These are phyloP conservation scores for Drosophila mimica DNA, from an alignment of 2,888 invertebrate genomes.

Conservation along the genomic window DNA sequence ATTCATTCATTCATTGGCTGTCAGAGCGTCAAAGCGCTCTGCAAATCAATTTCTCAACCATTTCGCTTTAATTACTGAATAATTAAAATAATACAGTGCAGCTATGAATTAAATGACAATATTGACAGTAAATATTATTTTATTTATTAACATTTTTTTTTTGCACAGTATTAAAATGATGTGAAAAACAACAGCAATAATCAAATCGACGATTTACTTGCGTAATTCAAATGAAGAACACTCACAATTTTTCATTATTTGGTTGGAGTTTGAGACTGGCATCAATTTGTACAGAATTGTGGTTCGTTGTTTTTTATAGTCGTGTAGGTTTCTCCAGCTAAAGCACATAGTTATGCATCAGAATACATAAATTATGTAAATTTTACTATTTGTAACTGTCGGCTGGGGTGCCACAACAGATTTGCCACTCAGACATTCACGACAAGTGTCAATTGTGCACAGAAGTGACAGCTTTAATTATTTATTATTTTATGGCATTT, in stretches of 20 bases:
- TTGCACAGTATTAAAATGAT: neutral
- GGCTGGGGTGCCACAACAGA: neutral
- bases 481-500: conserved; percentile 27
- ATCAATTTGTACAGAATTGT: conserved; percentile 12
- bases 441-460: conserved; percentile 24
- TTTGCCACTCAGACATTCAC: neutral
- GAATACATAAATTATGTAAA: conserved; percentile 46
- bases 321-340: neutral
- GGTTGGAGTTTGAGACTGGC: neutral
- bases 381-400: conserved; percentile 20
- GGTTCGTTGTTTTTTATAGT: neutral
- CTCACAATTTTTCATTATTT: neutral
- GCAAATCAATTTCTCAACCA: conserved; percentile 2
- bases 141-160: neutral
- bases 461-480: conserved; percentile 26
- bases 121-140: neutral
- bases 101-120: neutral
- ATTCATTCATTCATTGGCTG: conserved; percentile 19
- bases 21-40: neutral
- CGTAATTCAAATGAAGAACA: neutral
- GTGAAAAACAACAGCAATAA: neutral
- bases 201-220: neutral
- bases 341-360: neutral
- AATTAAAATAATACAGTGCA: neutral
- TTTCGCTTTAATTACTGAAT: neutral